A percentile compares a stretch with the other conserved stretches of the same genome.
phyloP scores from a whole-genome alignment of 2,797 vertebrate species.

The Lepidocolaptes lacrymiger region DNA sequence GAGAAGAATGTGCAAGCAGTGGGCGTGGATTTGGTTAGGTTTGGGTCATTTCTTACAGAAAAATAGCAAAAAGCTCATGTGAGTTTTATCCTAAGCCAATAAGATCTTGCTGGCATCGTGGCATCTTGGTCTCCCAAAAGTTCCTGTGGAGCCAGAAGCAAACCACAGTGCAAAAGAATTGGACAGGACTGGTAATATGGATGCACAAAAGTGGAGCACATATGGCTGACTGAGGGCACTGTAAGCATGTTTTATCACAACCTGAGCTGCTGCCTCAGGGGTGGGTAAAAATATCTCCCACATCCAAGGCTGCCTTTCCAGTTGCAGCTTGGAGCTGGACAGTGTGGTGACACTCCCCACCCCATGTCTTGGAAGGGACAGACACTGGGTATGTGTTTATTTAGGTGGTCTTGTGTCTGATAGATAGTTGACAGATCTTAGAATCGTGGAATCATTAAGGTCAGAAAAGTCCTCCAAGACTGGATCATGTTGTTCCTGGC shows the following conservation, averaged over 20 bases:
- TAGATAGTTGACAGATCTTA: not conserved
- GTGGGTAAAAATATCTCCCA: not conserved
- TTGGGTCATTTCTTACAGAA: not conserved
- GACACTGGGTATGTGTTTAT: not conserved
- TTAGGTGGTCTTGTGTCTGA: not conserved
- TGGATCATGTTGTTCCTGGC: too few species aligned
- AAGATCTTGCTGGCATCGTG: not conserved
- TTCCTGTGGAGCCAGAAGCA: not conserved
- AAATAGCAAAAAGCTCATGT: not conserved
- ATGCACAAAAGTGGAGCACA: not conserved
- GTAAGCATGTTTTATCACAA: not conserved
- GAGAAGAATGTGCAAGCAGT: not conserved
- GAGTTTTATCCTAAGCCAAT: not conserved
- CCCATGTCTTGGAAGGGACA: not conserved
- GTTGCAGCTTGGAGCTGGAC: not conserved
- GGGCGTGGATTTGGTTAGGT: not conserved
- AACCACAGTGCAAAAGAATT: not conserved
- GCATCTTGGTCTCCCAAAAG: fast-evolving
- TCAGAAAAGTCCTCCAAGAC: not conserved
- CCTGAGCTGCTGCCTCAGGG: not conserved
- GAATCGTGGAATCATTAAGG: not conserved
- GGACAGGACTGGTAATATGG: not conserved
- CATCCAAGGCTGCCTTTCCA: not conserved
- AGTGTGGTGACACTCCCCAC: not conserved
- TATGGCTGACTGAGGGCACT: not conserved